A percentile compares a stretch with the other conserved stretches of the same genome.
Conservation (phyloP, 92 coral and sea anemone species). For the Zoanthus solanderi region DNA sequence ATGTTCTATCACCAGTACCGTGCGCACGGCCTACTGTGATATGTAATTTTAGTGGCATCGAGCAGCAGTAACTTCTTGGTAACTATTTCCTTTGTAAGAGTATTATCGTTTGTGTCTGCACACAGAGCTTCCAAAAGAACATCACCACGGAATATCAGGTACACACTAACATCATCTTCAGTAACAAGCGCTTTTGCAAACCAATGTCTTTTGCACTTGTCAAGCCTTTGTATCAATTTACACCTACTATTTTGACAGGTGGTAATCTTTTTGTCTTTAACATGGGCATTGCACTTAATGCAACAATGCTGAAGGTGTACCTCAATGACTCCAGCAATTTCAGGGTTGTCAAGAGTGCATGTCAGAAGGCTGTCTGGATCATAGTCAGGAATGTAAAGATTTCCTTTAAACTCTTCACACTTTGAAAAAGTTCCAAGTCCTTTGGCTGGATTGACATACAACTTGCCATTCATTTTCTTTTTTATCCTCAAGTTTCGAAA, state of each 20-base stretch:
- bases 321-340: slow-evolving; percentile 20
- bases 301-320: slow-evolving; percentile 40
- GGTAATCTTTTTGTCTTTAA: slow-evolving; percentile 1
- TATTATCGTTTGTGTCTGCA: too few relatives aligned
- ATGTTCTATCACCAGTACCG: too few relatives aligned
- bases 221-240: slow-evolving; percentile 23
- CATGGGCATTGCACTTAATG: slow-evolving; percentile 28
- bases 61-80: too few relatives aligned
- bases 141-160: too few relatives aligned
- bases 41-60: too few relatives aligned
- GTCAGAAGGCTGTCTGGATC: slow-evolving; percentile 36
- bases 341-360: slow-evolving; percentile 13
- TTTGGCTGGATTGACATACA: slow-evolving; percentile 51
- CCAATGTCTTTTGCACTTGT: neutral
- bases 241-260: slow-evolving; percentile 40
- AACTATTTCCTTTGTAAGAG: too few relatives aligned
- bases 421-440: slow-evolving; percentile 4
- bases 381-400: neutral
- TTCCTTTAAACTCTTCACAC: slow-evolving; percentile 26
- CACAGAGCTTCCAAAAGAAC: too few relatives aligned
- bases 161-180: too few relatives aligned
- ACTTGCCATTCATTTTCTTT: neutral
- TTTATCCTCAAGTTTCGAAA: slow-evolving; percentile 39
- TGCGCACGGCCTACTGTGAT: too few relatives aligned
- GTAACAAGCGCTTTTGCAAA: too few relatives aligned